Conservation (phyloP, 2,113 vertebrate genomes). For the Sphaerodactylus townsendi region DNA sequence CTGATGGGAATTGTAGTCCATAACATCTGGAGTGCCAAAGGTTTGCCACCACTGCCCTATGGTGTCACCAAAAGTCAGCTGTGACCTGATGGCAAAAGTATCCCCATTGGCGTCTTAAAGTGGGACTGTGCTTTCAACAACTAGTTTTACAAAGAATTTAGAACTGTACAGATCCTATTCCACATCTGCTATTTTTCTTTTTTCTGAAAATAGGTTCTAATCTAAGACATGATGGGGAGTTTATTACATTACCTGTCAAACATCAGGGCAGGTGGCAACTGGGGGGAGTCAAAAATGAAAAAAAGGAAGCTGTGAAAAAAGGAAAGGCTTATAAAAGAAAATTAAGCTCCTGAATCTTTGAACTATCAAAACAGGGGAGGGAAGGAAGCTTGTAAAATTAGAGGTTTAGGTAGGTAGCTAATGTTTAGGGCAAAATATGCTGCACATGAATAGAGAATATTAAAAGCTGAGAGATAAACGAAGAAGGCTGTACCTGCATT, state of each 20-base stretch:
- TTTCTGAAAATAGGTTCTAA: not conserved
- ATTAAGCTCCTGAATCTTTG: not conserved
- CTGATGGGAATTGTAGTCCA: too few species aligned
- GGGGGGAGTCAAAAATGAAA: not conserved
- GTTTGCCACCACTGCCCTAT: too few species aligned
- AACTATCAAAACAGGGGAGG: not conserved
- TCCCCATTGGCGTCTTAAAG: not conserved
- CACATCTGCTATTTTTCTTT: not conserved
- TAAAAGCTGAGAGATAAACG: too few species aligned
- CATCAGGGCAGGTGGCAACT: not conserved
- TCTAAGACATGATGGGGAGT: not conserved
- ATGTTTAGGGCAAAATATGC: too few species aligned
- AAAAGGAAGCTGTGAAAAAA: not conserved
- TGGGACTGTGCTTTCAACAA: not conserved
- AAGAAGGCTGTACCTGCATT: too few species aligned
- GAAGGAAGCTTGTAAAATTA: not conserved
- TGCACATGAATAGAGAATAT: too few species aligned
- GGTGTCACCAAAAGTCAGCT: too few species aligned
- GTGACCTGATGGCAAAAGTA: too few species aligned
- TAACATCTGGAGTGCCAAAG: too few species aligned
- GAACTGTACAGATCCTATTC: not conserved
- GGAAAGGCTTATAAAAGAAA: not conserved
- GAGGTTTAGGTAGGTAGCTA: not conserved
- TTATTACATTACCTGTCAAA: constrained; percentile 1
- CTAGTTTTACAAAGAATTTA: not conserved